Conservation (phyloP, 2,888 invertebrate genomes). For the Artemia sinica region DNA sequence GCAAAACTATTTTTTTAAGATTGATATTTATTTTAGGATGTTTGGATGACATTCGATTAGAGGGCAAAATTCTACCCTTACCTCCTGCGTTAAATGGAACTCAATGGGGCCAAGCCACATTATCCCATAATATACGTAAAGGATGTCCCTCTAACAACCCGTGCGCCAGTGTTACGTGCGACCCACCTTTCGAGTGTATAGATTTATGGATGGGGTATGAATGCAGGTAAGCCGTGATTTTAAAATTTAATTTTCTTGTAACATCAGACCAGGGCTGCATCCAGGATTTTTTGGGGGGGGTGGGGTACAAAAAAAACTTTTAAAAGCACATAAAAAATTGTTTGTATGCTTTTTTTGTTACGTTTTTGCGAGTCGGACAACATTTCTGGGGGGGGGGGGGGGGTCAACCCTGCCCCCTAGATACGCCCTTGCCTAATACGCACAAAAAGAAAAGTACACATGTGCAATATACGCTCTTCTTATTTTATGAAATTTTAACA, state of each 20-base stretch:
- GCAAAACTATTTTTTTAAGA: constrained; percentile 13
- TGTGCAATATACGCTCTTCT: no score
- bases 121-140: constrained; percentile 74
- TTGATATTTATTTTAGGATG: constrained; percentile 41
- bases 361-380: no score
- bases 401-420: no score
- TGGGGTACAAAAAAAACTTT: no score
- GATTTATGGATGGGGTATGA: constrained; percentile 96
- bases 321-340: no score
- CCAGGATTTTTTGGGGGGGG: no score
- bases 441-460: no score
- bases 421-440: no score
- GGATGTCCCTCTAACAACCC: constrained; percentile 89
- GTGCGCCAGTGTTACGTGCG: constrained; percentile 82
- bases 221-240: constrained; percentile 67
- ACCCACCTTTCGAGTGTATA: constrained; percentile 80
- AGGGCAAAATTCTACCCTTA: constrained; percentile 83
- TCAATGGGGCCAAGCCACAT: constrained; percentile 86
- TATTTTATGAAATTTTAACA: no score
- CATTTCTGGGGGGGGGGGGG: no score
- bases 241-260: background rate
- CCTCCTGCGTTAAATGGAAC: constrained; percentile 88
- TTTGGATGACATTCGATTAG: constrained; percentile 64
- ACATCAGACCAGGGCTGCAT: background rate
- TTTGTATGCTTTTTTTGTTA: background rate